A percentile compares a stretch with the other conserved stretches of the same genome.
Evolutionary conservation across 2,888 invertebrate genomes (phyloP).

Genomic region (Cheilosia vernalis): DNA sequence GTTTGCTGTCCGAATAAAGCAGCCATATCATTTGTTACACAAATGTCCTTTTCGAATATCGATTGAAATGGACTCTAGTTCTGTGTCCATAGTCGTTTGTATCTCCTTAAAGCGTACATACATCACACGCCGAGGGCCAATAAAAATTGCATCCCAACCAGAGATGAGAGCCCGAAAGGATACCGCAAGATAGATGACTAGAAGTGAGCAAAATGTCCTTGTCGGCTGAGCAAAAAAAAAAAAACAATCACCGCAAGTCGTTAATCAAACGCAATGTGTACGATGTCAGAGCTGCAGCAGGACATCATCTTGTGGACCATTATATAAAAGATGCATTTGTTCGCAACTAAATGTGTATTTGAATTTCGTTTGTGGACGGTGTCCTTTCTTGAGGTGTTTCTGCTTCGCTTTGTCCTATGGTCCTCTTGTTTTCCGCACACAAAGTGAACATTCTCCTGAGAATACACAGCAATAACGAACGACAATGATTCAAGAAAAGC

Average conservation of each 20-base stretch:
- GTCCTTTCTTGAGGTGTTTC: conserved; percentile 44
- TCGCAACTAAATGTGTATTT: conserved; percentile 66
- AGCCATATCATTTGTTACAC: conserved; percentile 67
- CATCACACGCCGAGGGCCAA: conserved; percentile 66
- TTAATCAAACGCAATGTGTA: conserved; percentile 74
- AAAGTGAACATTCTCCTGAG: conserved; percentile 5
- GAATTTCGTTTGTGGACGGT: conserved; percentile 40
- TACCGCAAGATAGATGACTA: conserved; percentile 68
- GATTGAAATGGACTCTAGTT: conserved; percentile 16
- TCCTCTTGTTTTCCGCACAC: conserved; percentile 34
- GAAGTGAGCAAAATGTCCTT: conserved; percentile 23
- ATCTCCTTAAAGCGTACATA: conserved; percentile 56
- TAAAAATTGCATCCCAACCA: conserved; percentile 64
- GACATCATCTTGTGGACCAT: conserved; percentile 37
- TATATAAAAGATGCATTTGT: conserved; percentile 54
- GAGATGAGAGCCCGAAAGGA: conserved; percentile 42
- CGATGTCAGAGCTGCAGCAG: conserved; percentile 51
- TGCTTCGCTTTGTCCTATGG: conserved; percentile 24
- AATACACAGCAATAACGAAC: conserved; percentile 42
- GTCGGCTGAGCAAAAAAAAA: conserved; percentile 15
- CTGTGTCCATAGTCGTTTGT: conserved; percentile 55
- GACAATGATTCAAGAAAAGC: conserved; percentile 50
- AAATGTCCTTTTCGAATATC: conserved; percentile 65
- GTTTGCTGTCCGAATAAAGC: conserved; percentile 69
- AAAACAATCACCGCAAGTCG: conserved; percentile 66